These are phyloP conservation scores for Dolichomitus sp. DNA, from an alignment of 2,888 invertebrate genomes.

Conservation along the genomic window DNA sequence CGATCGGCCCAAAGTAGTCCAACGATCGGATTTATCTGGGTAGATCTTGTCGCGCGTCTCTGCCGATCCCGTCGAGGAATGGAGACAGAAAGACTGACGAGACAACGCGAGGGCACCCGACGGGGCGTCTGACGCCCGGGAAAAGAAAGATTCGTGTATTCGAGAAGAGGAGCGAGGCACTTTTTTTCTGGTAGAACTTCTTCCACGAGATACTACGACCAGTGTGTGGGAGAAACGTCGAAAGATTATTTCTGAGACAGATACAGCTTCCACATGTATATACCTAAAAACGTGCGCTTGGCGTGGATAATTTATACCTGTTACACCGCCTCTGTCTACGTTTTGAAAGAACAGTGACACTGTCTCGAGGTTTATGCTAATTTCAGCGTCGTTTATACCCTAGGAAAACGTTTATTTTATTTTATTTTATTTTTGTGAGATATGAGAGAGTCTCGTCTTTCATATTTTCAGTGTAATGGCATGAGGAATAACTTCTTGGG, in stretches of 20 bases:
- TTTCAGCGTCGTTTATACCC: conserved; percentile 61
- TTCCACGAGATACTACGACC: conserved; percentile 35
- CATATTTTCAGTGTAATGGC: conserved; percentile 35
- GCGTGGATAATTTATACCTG: conserved; percentile 59
- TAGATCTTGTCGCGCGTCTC: conserved; percentile 53
- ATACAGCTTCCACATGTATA: conserved; percentile 42
- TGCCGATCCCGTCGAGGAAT: conserved; percentile 53
- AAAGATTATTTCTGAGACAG: conserved; percentile 59
- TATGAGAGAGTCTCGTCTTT: conserved; percentile 41
- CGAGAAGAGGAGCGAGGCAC: conserved; percentile 45
- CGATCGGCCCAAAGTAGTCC: conserved; percentile 72
- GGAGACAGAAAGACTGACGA: conserved; percentile 70
- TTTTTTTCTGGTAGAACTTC: conserved; percentile 53
- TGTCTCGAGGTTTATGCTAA: conserved; percentile 59
- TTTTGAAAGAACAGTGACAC: conserved; percentile 53
- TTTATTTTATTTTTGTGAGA: conserved; percentile 16
- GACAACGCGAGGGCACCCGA: conserved; percentile 58
- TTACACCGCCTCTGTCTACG: conserved; percentile 53
- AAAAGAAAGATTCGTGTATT: conserved; percentile 56
- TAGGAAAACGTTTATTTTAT: conserved; percentile 50
- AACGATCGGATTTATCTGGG: conserved; percentile 70
- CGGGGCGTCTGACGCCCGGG: conserved; percentile 59
- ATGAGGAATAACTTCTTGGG: conserved; percentile 23
- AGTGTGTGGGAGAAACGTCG: conserved; percentile 61
- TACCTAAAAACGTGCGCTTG: not conserved